phyloP scores from a whole-genome alignment of 1,140 invertebrate genomes.

The Meteorus sp. region DNA sequence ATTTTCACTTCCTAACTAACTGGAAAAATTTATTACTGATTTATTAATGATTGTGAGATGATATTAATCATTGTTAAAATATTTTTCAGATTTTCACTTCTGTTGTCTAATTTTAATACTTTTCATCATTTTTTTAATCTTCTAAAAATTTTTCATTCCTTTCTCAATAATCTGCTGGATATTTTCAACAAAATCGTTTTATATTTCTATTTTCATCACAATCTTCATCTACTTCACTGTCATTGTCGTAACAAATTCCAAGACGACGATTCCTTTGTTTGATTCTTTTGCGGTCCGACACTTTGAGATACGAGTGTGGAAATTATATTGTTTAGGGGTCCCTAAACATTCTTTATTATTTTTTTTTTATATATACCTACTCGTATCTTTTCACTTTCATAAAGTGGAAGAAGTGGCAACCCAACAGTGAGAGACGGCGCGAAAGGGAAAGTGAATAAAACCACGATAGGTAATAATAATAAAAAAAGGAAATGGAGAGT shows the following conservation, averaged over 20 bases:
- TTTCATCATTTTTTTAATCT: too few species aligned
- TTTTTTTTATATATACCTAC: constrained; percentile 15
- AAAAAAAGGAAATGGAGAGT: background rate
- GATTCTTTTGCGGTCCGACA: constrained; percentile 45
- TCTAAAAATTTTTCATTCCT: constrained; percentile 9
- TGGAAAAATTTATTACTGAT: too few species aligned
- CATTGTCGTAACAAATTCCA: background rate
- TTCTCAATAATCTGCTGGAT: background rate
- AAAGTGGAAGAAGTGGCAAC: too few species aligned
- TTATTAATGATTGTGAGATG: too few species aligned
- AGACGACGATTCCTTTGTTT: constrained; percentile 50
- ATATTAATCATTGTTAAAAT: too few species aligned
- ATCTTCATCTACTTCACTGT: constrained; percentile 31
- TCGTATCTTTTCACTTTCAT: background rate
- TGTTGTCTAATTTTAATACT: too few species aligned
- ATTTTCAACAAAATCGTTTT: constrained; percentile 28
- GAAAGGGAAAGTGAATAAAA: too few species aligned
- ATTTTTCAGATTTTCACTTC: too few species aligned
- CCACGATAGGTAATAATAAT: too few species aligned
- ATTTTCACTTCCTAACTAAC: too few species aligned
- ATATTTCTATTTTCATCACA: constrained; percentile 31
- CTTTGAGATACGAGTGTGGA: constrained; percentile 47
- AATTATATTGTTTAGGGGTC: constrained; percentile 10
- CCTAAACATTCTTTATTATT: background rate
- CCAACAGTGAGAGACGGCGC: too few species aligned